Evolutionary conservation across 2,888 invertebrate genomes (phyloP), one percentile per base, ranked within the genome.

Genomic region (Agrochola litura): DNA sequence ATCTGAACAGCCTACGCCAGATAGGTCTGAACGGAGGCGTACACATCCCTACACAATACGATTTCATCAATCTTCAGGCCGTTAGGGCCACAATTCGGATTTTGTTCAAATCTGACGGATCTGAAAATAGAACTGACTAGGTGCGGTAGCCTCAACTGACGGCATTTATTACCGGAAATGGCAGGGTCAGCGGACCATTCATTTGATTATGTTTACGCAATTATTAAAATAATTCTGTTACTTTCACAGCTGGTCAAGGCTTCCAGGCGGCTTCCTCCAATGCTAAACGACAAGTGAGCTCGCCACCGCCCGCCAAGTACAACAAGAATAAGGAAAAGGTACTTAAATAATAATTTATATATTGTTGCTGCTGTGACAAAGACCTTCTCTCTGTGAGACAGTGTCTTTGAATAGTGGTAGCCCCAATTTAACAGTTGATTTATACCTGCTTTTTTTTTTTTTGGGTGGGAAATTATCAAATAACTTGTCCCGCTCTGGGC

Each of bases 311-410:
- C 77, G 91, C 73, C 76, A 97, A 95, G 89, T 90, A 90, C 82
- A 97, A 94, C 87, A 97, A 92, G 89, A 97, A 91, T 88, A 97
- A 92, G 83, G 95, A 95, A 84, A 96, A 96, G 95, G 96, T 96
- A 90, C 19, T 16, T 14, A 56, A 22, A 30, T 30, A 30, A 30
- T 8, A 22, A 14, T 25, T 46, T 66, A 25, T 25, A 46, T 12
- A 25, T 10, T 25, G 46, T 46, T 66, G 2, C 10, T 19, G 5
- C n/a, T n/a, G 41, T n/a, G n/a, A 46, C 43, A 5, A 9, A 16
- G 22, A n/a, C 16, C 25, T 65, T 6, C 43, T 25, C 25, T 25
- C 10, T 19, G 10, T 25, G 6, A 9, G 14, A n/a, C n/a, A n/a
- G n/a, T n/a, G n/a, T n/a, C n/a, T n/a, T n/a, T n/a, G n/a, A n/a